Conservation (phyloP, 2,113 vertebrate species). For the Perca fluviatilis region DNA sequence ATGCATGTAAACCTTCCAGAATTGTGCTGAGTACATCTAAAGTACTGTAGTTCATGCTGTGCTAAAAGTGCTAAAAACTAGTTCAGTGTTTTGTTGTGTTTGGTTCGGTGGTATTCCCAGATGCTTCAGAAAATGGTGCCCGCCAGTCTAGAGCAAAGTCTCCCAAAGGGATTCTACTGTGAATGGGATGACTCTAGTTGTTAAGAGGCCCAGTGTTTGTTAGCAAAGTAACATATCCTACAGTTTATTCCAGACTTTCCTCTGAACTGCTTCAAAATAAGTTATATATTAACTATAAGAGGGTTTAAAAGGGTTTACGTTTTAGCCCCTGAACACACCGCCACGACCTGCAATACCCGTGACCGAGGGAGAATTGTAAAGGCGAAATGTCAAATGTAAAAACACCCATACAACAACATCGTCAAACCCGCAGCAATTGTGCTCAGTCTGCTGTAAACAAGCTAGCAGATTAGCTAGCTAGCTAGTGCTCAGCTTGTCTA, state of each 20-base stretch:
- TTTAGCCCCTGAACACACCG: neutral
- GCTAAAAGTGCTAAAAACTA: slow-evolving; percentile 57
- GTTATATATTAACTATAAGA: slow-evolving; percentile 2
- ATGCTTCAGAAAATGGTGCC: slow-evolving; percentile 56
- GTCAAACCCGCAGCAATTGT: neutral
- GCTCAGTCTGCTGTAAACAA: too few species aligned
- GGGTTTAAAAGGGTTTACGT: slow-evolving; percentile 6
- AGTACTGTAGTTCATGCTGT: slow-evolving; percentile 65
- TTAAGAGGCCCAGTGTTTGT: slow-evolving; percentile 50
- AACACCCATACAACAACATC: neutral
- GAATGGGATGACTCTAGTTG: slow-evolving; percentile 55
- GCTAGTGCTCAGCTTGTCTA: neutral
- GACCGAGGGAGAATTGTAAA: neutral
- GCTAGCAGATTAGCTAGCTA: neutral
- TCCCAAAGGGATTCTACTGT: slow-evolving; percentile 51
- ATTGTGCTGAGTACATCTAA: slow-evolving; percentile 57
- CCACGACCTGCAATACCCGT: neutral
- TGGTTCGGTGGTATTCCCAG: slow-evolving; percentile 67
- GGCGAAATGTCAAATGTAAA: neutral
- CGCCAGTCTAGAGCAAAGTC: slow-evolving; percentile 53
- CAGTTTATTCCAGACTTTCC: slow-evolving; percentile 35
- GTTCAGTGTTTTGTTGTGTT: slow-evolving; percentile 73
- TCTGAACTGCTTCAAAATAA: slow-evolving; percentile 23
- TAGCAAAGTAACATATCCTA: slow-evolving; percentile 34
- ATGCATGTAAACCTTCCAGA: slow-evolving; percentile 71